A percentile compares a stretch with the other conserved stretches of the same genome.
Conservation (phyloP, 2,888 invertebrate species). For the Heterodera filipjevi region DNA sequence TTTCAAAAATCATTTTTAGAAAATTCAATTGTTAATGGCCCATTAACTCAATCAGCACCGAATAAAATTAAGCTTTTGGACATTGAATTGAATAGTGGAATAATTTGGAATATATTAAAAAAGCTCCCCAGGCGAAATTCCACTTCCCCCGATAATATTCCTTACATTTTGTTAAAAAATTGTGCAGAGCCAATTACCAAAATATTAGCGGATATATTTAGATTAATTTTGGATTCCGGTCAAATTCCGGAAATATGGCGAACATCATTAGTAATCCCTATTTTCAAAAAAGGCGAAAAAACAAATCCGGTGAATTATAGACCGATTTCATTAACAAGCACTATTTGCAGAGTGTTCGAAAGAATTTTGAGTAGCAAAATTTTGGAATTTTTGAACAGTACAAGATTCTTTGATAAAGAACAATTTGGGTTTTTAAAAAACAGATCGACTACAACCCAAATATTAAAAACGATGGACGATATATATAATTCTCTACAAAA, state of each 20-base stretch:
- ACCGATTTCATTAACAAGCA: background rate
- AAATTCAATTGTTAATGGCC: background rate
- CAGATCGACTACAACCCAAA: slow-evolving; percentile 29
- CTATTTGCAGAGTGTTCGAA: background rate
- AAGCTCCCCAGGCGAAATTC: too few species aligned
- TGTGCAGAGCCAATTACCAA: too few species aligned
- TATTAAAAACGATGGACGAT: slow-evolving; percentile 18
- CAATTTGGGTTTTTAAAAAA: slow-evolving; percentile 31
- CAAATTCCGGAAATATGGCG: slow-evolving; percentile 9
- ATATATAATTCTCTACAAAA: slow-evolving; percentile 2
- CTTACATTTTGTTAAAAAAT: too few species aligned
- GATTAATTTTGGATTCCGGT: too few species aligned
- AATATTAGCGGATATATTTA: too few species aligned
- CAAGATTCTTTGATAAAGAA: background rate
- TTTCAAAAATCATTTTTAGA: background rate
- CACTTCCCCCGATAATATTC: too few species aligned
- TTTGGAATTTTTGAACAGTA: slow-evolving; percentile 7
- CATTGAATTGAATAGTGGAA: too few species aligned
- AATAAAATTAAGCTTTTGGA: background rate
- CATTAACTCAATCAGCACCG: background rate
- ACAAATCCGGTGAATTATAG: slow-evolving; percentile 13
- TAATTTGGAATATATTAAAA: too few species aligned
- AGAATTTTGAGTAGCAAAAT: slow-evolving; percentile 9
- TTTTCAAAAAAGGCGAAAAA: too few species aligned
- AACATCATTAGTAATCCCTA: too few species aligned